Conservation (phyloP, 2,888 invertebrate species). For the Sinodicranocentrus sp. region DNA sequence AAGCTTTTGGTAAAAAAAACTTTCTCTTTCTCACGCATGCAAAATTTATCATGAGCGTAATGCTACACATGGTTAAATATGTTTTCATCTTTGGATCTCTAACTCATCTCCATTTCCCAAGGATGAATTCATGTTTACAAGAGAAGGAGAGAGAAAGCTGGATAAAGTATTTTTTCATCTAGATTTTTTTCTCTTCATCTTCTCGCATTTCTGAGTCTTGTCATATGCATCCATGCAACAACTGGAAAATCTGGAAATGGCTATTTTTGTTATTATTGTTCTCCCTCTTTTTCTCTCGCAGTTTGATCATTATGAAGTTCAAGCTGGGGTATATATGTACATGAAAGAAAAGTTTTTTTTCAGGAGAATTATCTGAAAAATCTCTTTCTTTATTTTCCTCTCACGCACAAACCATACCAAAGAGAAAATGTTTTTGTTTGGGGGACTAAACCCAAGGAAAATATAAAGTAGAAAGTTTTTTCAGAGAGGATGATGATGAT, state of each 20-base stretch:
- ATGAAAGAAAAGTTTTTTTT: no score
- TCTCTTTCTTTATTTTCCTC: no score
- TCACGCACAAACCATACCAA: no score
- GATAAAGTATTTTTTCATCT: neutral
- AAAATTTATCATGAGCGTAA: constrained; percentile 62
- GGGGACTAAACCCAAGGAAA: no score
- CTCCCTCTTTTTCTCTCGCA: no score
- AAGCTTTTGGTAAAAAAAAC: neutral
- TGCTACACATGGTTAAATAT: constrained; percentile 40
- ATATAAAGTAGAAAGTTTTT: no score
- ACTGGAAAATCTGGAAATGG: neutral
- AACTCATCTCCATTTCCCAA: neutral
- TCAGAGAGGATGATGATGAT: no score
- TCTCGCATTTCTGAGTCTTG: neutral
- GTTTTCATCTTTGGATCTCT: neutral
- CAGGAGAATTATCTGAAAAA: no score
- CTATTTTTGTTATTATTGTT: no score
- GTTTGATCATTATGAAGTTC: no score
- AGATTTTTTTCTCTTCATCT: neutral
- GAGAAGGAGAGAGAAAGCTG: neutral
- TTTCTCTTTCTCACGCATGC: constrained; percentile 57
- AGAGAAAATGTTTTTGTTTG: no score
- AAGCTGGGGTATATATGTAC: no score
- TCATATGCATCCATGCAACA: constrained; percentile 4
- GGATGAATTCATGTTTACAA: constrained; percentile 5